Percentiles rank a stretch among this genome's conserved stretches.
These are phyloP conservation scores for Bettongia penicillata DNA, from an alignment of 2,113 vertebrate species.

Conservation along the genomic window DNA sequence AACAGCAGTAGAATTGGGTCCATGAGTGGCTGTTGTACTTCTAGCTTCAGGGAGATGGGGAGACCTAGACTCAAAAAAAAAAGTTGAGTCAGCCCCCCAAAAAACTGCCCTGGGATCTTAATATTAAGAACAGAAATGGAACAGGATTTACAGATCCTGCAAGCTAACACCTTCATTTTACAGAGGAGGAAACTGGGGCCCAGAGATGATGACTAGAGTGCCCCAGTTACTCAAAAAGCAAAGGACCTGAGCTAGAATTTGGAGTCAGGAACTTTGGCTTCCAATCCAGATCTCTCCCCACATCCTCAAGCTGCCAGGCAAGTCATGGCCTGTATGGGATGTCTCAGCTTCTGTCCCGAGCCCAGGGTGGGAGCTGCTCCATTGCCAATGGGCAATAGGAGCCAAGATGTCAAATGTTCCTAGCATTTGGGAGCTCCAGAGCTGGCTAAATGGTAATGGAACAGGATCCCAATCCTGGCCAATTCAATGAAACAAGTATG, in stretches of 20 bases:
- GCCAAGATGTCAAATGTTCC: neutral
- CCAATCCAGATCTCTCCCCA: neutral
- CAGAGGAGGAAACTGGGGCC: neutral
- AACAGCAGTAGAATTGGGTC: neutral
- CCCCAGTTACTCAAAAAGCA: neutral
- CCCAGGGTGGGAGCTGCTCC: neutral
- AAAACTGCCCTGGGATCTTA: neutral
- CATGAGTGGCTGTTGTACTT: neutral
- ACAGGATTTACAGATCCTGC: neutral
- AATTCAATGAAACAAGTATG: neutral
- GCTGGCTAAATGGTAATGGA: neutral
- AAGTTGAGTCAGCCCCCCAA: neutral
- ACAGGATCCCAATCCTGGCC: neutral
- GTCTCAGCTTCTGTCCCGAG: neutral
- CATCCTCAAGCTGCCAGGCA: neutral
- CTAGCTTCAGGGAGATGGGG: neutral
- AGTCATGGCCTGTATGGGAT: neutral
- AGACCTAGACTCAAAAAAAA: neutral
- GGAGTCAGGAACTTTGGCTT: neutral
- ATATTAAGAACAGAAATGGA: neutral
- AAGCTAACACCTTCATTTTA: neutral
- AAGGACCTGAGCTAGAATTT: neutral
- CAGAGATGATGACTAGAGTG: neutral
- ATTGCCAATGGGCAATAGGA: neutral
- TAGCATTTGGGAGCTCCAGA: neutral